Conservation (phyloP, 2,888 invertebrate genomes). For the Drosophila mercatorum region DNA sequence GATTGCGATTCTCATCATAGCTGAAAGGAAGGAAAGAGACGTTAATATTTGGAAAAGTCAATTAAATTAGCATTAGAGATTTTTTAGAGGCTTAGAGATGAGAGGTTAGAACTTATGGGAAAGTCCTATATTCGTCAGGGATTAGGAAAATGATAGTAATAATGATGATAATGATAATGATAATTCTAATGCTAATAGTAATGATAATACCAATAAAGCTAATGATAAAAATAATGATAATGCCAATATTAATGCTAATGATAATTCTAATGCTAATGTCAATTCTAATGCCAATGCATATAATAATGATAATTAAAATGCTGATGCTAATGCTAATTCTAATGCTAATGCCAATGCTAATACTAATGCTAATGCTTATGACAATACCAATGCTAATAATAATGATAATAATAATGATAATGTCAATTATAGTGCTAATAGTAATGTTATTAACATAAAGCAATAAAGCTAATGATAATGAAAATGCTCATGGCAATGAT, state of each 20-base stretch:
- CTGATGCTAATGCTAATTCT: not conserved
- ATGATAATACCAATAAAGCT: too few relatives aligned
- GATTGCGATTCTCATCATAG: constrained; percentile 85
- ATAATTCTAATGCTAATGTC: too few relatives aligned
- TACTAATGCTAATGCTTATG: too few relatives aligned
- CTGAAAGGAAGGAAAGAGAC: constrained; percentile 53
- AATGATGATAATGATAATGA: not conserved
- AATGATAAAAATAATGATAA: not conserved
- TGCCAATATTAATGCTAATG: not conserved
- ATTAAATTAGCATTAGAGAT: not conserved
- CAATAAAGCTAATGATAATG: too few relatives aligned
- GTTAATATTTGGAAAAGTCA: not conserved
- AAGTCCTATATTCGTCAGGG: not conserved
- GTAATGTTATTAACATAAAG: too few relatives aligned
- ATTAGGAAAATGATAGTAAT: not conserved
- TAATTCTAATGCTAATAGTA: too few relatives aligned
- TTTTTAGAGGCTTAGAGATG: not conserved
- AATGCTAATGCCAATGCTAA: too few relatives aligned
- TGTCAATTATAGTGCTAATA: too few relatives aligned
- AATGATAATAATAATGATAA: too few relatives aligned
- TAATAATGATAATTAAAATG: not conserved
- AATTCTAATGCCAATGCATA: too few relatives aligned
- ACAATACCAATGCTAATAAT: too few relatives aligned
- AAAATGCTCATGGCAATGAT: too few relatives aligned
- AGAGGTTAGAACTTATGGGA: not conserved